Evolutionary conservation across 2,113 vertebrate species (phyloP).

Genomic region (Megalops atlanticus): DNA sequence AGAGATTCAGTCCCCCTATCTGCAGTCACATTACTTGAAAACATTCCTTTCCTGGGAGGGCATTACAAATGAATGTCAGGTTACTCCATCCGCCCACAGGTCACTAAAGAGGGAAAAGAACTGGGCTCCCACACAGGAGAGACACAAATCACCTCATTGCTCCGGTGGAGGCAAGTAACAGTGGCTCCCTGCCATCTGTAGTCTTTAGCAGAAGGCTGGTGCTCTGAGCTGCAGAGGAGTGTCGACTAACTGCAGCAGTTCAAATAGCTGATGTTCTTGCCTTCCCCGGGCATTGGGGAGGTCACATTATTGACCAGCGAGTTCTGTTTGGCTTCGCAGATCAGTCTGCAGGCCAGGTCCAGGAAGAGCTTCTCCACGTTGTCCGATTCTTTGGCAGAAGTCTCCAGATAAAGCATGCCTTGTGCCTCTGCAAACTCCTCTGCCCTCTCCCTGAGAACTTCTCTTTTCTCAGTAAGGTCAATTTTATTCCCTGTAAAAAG

Average conservation of each 20-base stretch:
- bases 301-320: slow-evolving; percentile 94
- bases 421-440: slow-evolving; percentile 93
- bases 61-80: neutral
- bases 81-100: neutral
- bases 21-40: neutral
- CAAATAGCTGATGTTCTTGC: slow-evolving; percentile 96
- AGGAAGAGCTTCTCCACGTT: slow-evolving; percentile 99
- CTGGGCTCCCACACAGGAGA: slow-evolving; percentile 59
- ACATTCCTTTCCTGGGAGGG: neutral
- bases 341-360: slow-evolving; percentile 92
- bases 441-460: slow-evolving; percentile 91
- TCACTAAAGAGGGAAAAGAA: neutral
- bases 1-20: neutral
- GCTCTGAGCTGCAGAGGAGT: neutral
- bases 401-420: slow-evolving; percentile 97
- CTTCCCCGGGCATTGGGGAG: slow-evolving; percentile 91
- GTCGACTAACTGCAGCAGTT: slow-evolving; percentile 92
- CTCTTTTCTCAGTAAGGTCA: slow-evolving; percentile 91
- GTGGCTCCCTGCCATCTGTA: slow-evolving; percentile 51
- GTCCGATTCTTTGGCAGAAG: slow-evolving; percentile 95
- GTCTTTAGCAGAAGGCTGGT: slow-evolving; percentile 41
- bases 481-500: slow-evolving; percentile 90
- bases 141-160: slow-evolving; percentile 42
- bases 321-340: slow-evolving; percentile 94
- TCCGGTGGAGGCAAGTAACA: slow-evolving; percentile 52